Evolutionary conservation across 2,888 invertebrate species (phyloP).

Genomic region (Heteromurus nitidus): DNA sequence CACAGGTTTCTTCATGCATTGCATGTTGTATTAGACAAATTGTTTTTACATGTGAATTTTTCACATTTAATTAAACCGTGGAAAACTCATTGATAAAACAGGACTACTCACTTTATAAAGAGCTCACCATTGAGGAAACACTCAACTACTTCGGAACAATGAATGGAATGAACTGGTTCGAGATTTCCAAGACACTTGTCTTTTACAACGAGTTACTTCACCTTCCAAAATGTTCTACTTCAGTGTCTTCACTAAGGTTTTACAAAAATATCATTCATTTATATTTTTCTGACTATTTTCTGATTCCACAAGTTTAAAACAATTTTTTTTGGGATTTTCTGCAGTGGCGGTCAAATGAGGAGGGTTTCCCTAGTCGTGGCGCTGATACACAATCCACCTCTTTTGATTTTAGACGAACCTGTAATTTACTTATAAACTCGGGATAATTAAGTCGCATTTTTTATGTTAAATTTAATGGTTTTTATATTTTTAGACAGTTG

Average conservation of each 20-base stretch:
- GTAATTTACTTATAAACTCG: no score
- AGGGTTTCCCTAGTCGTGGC: constrained; percentile 93
- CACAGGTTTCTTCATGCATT: background rate
- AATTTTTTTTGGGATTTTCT: constrained; percentile 60
- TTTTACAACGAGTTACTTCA: constrained; percentile 92
- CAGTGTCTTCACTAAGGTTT: constrained; percentile 86
- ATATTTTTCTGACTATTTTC: background rate
- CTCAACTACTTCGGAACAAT: constrained; percentile 98
- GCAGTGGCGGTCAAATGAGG: constrained; percentile 91
- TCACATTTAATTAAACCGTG: background rate
- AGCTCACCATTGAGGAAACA: constrained; percentile 94
- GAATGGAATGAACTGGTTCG: constrained; percentile 89
- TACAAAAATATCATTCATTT: constrained; percentile 55
- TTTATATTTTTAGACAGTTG: no score
- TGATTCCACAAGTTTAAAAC: background rate
- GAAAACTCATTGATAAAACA: constrained; percentile 39
- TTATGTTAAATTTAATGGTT: no score
- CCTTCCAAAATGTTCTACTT: constrained; percentile 88
- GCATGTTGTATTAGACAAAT: background rate
- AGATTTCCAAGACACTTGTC: constrained; percentile 86
- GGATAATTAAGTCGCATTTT: no score
- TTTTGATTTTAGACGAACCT: constrained; percentile 92
- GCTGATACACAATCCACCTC: constrained; percentile 81
- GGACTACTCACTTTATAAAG: constrained; percentile 84
- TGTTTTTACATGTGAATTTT: background rate